phyloP scores from a whole-genome alignment of 2,113 vertebrate genomes.

The Mionectes macconnelli region DNA sequence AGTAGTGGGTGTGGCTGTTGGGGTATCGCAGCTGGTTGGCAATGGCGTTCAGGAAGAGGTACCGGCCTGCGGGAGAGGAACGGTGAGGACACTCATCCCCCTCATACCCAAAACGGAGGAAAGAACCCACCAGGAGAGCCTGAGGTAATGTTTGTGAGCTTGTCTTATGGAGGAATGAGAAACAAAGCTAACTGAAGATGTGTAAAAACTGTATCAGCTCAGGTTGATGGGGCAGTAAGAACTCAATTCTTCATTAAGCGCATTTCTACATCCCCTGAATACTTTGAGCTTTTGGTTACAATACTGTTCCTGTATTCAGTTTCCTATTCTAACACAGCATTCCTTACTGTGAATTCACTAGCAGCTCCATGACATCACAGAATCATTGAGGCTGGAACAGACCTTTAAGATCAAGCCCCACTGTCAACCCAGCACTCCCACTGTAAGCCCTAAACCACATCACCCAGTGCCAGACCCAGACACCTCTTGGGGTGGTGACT shows the following conservation, averaged over 20 bases:
- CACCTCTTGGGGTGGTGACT: not conserved
- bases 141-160: not conserved
- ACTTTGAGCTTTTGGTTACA: not conserved
- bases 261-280: not conserved
- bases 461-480: not conserved
- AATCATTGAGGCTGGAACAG: not conserved
- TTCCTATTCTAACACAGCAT: fast-evolving
- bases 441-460: not conserved
- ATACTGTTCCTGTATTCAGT: not conserved
- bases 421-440: not conserved
- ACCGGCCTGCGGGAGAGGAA: slow-evolving; percentile 81
- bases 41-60: slow-evolving; percentile 97
- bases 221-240: not conserved
- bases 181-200: not conserved
- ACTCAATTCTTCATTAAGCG: not conserved
- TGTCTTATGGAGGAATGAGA: not conserved
- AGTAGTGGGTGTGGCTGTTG: slow-evolving; percentile 99
- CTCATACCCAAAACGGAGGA: not conserved
- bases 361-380: not conserved
- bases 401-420: not conserved
- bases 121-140: not conserved
- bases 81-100: fast-evolving
- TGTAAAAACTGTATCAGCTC: not conserved
- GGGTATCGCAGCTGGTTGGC: slow-evolving; percentile 99
- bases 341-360: not conserved